Evolutionary conservation across 2,888 invertebrate genomes (phyloP).

Genomic region (Leptopterna dolabrata): DNA sequence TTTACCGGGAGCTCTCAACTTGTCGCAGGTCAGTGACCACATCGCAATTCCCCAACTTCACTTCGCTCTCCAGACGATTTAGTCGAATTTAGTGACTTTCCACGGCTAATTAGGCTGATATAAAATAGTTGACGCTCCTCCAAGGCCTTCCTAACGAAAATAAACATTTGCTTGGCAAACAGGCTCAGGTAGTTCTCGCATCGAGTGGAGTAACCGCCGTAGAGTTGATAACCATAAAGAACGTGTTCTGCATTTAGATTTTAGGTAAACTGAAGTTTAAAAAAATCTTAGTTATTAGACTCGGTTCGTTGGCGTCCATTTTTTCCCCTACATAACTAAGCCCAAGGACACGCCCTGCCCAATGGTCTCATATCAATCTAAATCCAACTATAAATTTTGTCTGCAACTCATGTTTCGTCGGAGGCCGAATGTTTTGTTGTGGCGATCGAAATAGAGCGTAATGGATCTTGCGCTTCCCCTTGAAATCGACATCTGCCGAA

Average conservation of each 20-base stretch:
- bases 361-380: too few relatives aligned
- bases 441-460: neutral
- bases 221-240: neutral
- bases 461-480: neutral
- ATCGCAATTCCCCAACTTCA: neutral
- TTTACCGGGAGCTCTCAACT: neutral
- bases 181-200: neutral
- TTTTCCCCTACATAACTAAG: neutral
- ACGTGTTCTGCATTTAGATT: neutral
- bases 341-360: too few relatives aligned
- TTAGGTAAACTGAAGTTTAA: neutral
- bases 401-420: too few relatives aligned
- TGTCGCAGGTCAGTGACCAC: neutral
- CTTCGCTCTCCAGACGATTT: neutral
- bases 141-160: conserved; percentile 20
- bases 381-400: too few relatives aligned
- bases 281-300: neutral
- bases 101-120: conserved; percentile 17
- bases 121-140: conserved; percentile 30
- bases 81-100: neutral
- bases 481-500: neutral
- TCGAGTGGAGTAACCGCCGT: neutral
- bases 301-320: neutral
- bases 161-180: neutral
- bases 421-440: neutral